Conservation (phyloP, 2,888 invertebrate species). For the Phytoseiulus persimilis region DNA sequence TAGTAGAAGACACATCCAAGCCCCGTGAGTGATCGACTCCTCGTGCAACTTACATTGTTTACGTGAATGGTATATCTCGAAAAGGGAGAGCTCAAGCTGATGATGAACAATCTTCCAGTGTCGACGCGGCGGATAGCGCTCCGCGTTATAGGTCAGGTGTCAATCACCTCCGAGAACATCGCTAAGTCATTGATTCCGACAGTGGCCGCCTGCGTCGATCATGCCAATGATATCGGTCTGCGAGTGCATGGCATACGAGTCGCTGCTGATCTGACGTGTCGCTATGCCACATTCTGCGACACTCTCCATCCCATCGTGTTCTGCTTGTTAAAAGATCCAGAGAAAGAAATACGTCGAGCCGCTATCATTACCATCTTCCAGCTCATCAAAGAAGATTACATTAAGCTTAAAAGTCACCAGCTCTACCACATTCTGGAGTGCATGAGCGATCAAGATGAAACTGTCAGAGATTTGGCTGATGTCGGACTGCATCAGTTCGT, state of each 20-base stretch:
- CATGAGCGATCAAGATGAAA: constrained; percentile 10
- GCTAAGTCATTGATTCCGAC: constrained; percentile 7
- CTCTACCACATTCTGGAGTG: constrained; percentile 34
- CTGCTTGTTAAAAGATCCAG: constrained; percentile 14
- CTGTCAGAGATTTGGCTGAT: constrained; percentile 1
- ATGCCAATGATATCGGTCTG: constrained; percentile 16
- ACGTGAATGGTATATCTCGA: too few species aligned
- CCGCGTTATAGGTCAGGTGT: constrained; percentile 18
- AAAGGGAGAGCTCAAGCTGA: too few species aligned
- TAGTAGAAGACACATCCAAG: not conserved
- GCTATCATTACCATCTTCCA: constrained; percentile 14
- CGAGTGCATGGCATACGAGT: constrained; percentile 17
- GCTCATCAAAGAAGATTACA: constrained; percentile 28
- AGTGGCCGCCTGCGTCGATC: not conserved
- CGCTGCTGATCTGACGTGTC: constrained; percentile 21
- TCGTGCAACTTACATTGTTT: not conserved
- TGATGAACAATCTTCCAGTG: not conserved
- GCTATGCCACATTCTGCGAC: constrained; percentile 14
- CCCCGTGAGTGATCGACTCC: not conserved
- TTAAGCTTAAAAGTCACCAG: not conserved
- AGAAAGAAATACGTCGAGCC: constrained; percentile 25
- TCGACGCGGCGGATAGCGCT: constrained; percentile 19
- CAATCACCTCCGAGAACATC: not conserved
- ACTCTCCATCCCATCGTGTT: constrained; percentile 11
- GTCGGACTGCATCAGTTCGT: constrained; percentile 31